Base-by-base conservation (phyloP, 2,888 invertebrate species). In the Drosophila histrio region DNA sequence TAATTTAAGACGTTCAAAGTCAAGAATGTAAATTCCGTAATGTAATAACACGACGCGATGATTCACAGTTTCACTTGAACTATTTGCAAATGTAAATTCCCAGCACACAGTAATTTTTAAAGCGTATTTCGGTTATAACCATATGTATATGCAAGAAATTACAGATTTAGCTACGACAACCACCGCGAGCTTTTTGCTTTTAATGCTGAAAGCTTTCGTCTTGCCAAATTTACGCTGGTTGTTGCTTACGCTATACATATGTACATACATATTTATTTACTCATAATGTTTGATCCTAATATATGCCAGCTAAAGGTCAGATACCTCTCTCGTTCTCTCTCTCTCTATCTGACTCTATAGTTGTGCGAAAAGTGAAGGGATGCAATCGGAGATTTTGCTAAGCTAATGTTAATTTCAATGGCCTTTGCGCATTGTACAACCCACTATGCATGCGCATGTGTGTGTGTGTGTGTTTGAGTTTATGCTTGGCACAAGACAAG, bases 281-380 rank as follows among this genome's bases (percentile, higher is more conserved):
- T 17, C 44, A 17, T 17, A 26, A 24, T 9, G 52, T 46, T 60
- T 66, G 22, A 50, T 72, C 77, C 72, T 77, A 72, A 60, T 24
- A 26, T 11, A 26, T 47, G 74, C 26, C 44, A 66, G 11, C 32
- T 54, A 38, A 60, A 73, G 78, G 73, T 73, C 68, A 73, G 6
- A 17, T 26, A 34, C n/a, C 22, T 36, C 13, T 41, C 13, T 44
- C 11, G 15, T 11, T 44, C 28, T 44, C 22, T 11, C 17, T 22
- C 2, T 49, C 26, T 3, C 38, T 15, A n/a, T 17, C 32, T 32
- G 21, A 17, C 38, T 19, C 44, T n/a, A n/a, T n/a, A 44, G 47
- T 52, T 19, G 41, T 28, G 68, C 69, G 30, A 84, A 86, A 81
- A 81, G 80, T 81, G 80, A 81, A 80, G 87, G 80, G 77, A 83